A percentile compares a stretch with the other conserved stretches of the same genome.
Conservation (phyloP, 2,113 vertebrate genomes). For the Agapornis roseicollis region DNA sequence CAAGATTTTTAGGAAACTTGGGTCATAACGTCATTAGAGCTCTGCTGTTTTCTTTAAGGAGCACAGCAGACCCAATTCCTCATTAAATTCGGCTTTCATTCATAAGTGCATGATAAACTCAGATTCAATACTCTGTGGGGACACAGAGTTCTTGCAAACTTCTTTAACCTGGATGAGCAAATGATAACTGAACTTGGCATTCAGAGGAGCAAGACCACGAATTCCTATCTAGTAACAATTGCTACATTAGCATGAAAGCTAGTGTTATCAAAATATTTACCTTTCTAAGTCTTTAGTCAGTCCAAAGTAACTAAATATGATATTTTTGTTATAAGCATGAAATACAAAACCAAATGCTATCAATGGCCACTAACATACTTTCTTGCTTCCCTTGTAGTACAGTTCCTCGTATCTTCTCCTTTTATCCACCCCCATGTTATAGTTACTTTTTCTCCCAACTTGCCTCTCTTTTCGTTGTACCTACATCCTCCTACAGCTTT, state of each 20-base stretch:
- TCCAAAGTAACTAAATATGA: background rate
- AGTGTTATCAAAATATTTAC: background rate
- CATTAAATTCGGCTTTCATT: background rate
- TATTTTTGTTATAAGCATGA: background rate
- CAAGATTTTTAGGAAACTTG: background rate
- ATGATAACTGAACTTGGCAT: background rate
- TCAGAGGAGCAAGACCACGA: background rate
- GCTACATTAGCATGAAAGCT: background rate
- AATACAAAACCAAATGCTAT: background rate
- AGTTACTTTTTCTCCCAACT: background rate
- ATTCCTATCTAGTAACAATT: background rate
- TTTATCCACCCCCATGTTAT: background rate
- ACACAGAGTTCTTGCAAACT: background rate
- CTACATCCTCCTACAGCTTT: background rate
- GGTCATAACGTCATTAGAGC: background rate
- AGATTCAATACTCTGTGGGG: background rate
- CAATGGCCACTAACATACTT: background rate
- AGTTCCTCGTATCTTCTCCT: background rate
- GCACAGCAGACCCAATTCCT: background rate
- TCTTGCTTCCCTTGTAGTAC: background rate
- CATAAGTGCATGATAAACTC: background rate
- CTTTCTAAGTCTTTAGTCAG: background rate
- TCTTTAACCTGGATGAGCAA: background rate
- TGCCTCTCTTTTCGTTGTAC: background rate
- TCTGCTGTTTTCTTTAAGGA: background rate